Percentiles rank a stretch among this genome's conserved stretches.
Conservation (phyloP, 2,113 vertebrate species). For the Mastomys coucha region DNA sequence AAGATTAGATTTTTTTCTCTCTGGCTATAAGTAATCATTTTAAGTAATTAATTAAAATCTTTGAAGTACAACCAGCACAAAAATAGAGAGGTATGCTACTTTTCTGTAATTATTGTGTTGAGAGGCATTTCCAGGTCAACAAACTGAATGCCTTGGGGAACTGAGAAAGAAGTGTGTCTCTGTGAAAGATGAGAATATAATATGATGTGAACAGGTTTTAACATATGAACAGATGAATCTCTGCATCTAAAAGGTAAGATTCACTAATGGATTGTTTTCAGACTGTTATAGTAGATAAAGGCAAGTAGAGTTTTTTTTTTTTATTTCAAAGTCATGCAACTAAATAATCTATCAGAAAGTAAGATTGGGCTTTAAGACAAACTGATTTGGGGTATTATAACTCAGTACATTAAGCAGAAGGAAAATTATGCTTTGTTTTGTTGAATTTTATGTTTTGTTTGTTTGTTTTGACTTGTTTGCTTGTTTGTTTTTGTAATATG, state of each 20-base stretch:
- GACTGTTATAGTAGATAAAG: conserved; percentile 53
- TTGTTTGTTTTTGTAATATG: not conserved
- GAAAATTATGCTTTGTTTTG: not conserved
- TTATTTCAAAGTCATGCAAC: conserved; percentile 52
- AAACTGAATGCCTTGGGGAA: not conserved
- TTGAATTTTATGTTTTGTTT: not conserved
- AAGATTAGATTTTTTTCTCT: not conserved
- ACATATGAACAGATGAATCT: not conserved
- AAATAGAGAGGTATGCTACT: not conserved
- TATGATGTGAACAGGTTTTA: conserved; percentile 59
- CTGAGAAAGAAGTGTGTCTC: not conserved
- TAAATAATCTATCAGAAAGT: conserved; percentile 51
- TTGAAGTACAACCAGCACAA: not conserved
- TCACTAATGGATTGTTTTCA: conserved; percentile 54
- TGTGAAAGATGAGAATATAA: not conserved
- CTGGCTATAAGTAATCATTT: not conserved
- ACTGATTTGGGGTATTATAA: conserved; percentile 63
- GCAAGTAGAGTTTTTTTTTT: conserved; percentile 65
- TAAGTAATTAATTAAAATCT: not conserved
- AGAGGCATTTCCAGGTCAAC: conserved; percentile 43
- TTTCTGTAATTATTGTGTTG: not conserved
- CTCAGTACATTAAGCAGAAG: conserved; percentile 48
- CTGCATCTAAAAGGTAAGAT: not conserved
- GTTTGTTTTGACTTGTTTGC: not conserved
- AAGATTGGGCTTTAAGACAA: conserved; percentile 40